Percentiles rank a stretch among this genome's conserved stretches.
phyloP scores from a whole-genome alignment of 2,888 invertebrate species.

The Ptychoptera contaminata region DNA sequence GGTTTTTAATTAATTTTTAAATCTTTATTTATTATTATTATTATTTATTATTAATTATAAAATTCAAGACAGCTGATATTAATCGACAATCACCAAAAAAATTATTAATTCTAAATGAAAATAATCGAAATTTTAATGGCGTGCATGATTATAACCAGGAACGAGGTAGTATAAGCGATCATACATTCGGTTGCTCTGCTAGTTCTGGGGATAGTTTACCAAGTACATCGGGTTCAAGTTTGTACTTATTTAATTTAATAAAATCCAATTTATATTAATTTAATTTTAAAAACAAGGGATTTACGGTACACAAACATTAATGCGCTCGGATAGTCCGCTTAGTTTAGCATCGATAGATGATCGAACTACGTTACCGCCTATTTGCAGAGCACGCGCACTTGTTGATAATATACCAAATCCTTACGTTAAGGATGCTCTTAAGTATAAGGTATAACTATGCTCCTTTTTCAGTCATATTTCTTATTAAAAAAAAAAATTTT shows the following conservation, averaged over 20 bases:
- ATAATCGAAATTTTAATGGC: too few species aligned
- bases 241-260: slow-evolving; percentile 21
- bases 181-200: slow-evolving; percentile 55
- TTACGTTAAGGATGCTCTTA: slow-evolving; percentile 68
- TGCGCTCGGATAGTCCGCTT: slow-evolving; percentile 63
- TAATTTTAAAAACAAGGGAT: slow-evolving; percentile 26
- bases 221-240: slow-evolving; percentile 64
- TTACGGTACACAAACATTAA: slow-evolving; percentile 57
- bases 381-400: slow-evolving; percentile 59
- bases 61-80: too few species aligned
- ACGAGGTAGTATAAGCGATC: slow-evolving; percentile 27
- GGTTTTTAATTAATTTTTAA: too few species aligned
- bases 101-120: too few species aligned
- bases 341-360: slow-evolving; percentile 67
- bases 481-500: too few species aligned
- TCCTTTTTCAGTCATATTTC: too few species aligned
- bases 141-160: background rate
- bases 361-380: slow-evolving; percentile 45
- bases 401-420: slow-evolving; percentile 68
- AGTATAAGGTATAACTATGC: slow-evolving; percentile 51
- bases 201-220: slow-evolving; percentile 68
- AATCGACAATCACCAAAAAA: too few species aligned
- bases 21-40: too few species aligned
- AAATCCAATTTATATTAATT: background rate
- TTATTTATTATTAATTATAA: too few species aligned